Conservation (phyloP, 2,888 invertebrate genomes). For the Aromia moschata region DNA sequence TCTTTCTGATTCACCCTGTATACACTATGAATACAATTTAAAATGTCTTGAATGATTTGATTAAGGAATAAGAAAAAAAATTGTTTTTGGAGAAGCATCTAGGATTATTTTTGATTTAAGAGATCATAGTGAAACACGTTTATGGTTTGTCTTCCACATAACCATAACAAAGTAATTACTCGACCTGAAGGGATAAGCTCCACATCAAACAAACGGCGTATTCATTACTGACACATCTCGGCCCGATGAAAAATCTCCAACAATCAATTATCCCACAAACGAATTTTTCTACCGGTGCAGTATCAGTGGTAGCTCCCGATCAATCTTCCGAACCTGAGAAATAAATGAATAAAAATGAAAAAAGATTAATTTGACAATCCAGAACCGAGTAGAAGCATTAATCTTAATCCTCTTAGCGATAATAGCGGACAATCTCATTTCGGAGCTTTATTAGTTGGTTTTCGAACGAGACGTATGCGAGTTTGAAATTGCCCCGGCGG, state of each 20-base stretch:
- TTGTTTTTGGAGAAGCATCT: too few species aligned
- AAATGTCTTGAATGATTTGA: too few species aligned
- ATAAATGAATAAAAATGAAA: slow-evolving; percentile 17
- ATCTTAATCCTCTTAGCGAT: slow-evolving; percentile 33
- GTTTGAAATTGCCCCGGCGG: slow-evolving; percentile 40
- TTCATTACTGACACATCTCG: not conserved
- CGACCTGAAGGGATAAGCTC: too few species aligned
- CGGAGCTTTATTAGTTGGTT: slow-evolving; percentile 25
- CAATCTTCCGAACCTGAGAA: slow-evolving; percentile 6
- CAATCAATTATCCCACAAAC: not conserved
- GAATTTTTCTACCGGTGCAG: slow-evolving; percentile 1
- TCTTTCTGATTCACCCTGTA: too few species aligned
- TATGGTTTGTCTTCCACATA: too few species aligned
- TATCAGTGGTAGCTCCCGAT: slow-evolving; percentile 6
- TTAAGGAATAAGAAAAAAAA: too few species aligned
- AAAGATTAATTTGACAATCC: slow-evolving; percentile 41
- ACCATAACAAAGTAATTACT: too few species aligned
- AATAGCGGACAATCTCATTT: slow-evolving; percentile 26
- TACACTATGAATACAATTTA: too few species aligned
- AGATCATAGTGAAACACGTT: too few species aligned
- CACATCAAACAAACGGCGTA: not conserved
- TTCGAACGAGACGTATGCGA: slow-evolving; percentile 35
- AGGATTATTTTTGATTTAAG: too few species aligned
- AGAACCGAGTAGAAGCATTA: slow-evolving; percentile 38
- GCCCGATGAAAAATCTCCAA: not conserved